These are phyloP conservation scores for Tapirus indicus DNA, from an alignment of 2,797 vertebrate species.

Conservation along the genomic window DNA sequence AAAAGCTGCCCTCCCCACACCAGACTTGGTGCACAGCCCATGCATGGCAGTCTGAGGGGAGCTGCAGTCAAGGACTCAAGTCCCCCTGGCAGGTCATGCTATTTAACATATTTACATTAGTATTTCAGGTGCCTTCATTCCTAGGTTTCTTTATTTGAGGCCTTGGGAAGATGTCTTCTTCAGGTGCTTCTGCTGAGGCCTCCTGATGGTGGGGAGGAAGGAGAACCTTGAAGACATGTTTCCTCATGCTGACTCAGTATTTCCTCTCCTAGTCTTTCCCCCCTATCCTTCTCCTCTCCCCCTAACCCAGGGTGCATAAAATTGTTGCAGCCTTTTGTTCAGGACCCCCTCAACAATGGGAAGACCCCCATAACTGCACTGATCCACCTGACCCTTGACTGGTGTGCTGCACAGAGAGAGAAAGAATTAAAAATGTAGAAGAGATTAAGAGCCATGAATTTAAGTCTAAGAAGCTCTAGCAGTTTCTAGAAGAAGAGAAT, in stretches of 20 bases:
- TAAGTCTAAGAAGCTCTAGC: background rate
- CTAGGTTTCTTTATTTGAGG: background rate
- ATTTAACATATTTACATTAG: background rate
- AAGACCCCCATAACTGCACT: background rate
- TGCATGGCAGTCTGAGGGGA: background rate
- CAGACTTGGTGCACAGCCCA: background rate
- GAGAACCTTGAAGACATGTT: background rate
- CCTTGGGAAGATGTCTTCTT: background rate
- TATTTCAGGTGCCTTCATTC: background rate
- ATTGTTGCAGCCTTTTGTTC: background rate
- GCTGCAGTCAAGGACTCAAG: background rate
- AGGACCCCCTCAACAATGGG: background rate
- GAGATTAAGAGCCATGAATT: background rate
- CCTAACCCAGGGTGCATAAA: background rate
- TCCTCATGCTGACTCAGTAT: background rate
- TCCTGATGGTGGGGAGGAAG: background rate
- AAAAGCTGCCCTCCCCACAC: background rate
- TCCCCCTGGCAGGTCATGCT: background rate
- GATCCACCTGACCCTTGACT: background rate
- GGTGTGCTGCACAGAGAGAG: background rate
- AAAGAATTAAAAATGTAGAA: background rate
- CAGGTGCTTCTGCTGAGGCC: background rate
- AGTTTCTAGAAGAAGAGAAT: background rate
- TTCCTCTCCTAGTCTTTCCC: background rate
- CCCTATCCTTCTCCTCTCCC: background rate